Evolutionary conservation across 2,888 invertebrate species (phyloP).

Genomic region (Tiphia femorata): DNA sequence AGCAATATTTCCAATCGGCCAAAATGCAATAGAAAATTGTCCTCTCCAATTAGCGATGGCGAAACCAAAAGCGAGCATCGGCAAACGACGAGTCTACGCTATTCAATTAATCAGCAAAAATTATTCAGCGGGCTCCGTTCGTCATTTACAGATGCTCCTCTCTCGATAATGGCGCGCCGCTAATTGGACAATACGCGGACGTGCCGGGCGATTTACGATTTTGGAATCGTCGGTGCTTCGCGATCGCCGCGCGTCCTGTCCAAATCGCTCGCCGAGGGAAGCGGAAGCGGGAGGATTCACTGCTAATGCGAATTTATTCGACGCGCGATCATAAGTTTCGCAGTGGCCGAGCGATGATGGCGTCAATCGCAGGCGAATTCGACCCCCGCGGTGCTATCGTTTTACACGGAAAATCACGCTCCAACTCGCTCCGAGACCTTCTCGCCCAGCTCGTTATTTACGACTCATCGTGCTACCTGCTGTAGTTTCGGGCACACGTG

Average conservation of each 20-base stretch:
- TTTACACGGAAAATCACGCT: constrained; percentile 41
- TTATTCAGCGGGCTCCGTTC: too few relatives aligned
- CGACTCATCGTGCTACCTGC: constrained; percentile 47
- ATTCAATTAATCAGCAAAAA: too few relatives aligned
- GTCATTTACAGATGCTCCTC: too few relatives aligned
- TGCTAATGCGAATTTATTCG: constrained; percentile 20
- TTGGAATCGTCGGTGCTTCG: not conserved
- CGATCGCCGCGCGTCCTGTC: constrained; percentile 13
- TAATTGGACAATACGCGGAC: too few relatives aligned
- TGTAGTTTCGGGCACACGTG: constrained; percentile 43
- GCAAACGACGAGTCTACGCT: too few relatives aligned
- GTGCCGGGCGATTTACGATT: too few relatives aligned
- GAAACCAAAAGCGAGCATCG: too few relatives aligned
- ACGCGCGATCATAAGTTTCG: constrained; percentile 28
- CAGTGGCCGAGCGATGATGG: constrained; percentile 22
- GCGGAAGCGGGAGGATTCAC: constrained; percentile 15
- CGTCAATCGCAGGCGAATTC: constrained; percentile 41
- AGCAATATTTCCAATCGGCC: too few relatives aligned
- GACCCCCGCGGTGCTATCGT: constrained; percentile 25
- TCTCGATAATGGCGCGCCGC: too few relatives aligned
- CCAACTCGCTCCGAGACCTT: constrained; percentile 29
- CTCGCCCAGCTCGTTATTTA: constrained; percentile 50
- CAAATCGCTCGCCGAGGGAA: constrained; percentile 10
- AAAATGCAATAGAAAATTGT: too few relatives aligned
- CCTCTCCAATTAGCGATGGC: too few relatives aligned